Evolutionary conservation across 2,113 vertebrate genomes (phyloP).

Genomic region (Gallinago jamesoni): DNA sequence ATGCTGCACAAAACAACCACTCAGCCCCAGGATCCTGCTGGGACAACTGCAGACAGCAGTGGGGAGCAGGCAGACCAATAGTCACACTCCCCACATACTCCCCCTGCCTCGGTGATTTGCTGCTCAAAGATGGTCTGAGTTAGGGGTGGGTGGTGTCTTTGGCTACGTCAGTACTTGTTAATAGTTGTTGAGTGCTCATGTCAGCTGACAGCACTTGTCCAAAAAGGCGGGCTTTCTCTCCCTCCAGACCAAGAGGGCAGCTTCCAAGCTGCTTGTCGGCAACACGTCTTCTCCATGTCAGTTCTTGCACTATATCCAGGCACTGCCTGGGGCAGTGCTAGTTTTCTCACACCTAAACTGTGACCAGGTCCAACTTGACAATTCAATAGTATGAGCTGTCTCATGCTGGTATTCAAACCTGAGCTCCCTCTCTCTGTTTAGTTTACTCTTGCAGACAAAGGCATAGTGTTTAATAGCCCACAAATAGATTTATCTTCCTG

Average conservation of each 20-base stretch:
- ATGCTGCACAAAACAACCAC: fast-evolving
- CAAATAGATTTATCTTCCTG: neutral
- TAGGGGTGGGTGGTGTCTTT: neutral
- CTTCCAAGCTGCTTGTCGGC: neutral
- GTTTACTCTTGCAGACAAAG: neutral
- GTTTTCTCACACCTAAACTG: neutral
- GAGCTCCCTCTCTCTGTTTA: neutral
- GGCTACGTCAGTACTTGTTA: neutral
- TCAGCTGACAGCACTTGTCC: neutral
- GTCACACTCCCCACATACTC: neutral
- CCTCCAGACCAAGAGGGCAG: neutral
- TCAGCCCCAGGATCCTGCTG: neutral
- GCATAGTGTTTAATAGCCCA: neutral
- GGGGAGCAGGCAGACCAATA: neutral
- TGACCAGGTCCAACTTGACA: neutral
- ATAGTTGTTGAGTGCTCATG: fast-evolving
- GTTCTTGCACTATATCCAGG: neutral
- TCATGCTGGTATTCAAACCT: neutral
- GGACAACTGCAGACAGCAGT: fast-evolving
- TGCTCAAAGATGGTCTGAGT: neutral
- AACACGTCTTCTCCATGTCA: neutral
- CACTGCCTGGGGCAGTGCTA: neutral
- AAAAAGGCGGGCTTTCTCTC: neutral
- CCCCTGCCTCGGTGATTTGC: neutral
- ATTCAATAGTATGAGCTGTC: neutral